These are phyloP conservation scores for Chaetodon trifasciatus DNA, from an alignment of 2,797 vertebrate species.

Conservation along the genomic window DNA sequence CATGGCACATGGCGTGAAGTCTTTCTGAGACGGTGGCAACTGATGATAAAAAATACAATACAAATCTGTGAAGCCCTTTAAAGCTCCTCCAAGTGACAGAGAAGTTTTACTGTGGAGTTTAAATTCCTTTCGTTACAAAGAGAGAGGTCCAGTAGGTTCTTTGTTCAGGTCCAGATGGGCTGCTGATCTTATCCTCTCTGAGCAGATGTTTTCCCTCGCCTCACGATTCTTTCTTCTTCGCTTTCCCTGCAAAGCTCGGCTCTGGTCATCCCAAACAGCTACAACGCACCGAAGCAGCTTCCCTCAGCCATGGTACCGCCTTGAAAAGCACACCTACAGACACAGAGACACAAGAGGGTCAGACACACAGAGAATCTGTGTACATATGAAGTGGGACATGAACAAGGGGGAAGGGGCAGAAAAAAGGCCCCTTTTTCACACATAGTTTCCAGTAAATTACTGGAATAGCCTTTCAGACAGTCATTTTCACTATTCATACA, in stretches of 20 bases:
- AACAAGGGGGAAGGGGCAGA: background rate
- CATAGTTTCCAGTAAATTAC: too few species aligned
- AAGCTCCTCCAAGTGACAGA: constrained; percentile 15
- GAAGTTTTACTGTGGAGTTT: constrained; percentile 19
- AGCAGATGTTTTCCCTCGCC: constrained; percentile 59
- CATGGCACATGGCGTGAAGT: constrained; percentile 93
- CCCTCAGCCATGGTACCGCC: constrained; percentile 66
- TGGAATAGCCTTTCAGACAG: too few species aligned
- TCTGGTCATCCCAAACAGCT: constrained; percentile 47
- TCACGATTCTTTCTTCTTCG: constrained; percentile 35
- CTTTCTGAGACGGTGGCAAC: constrained; percentile 10
- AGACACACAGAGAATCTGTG: constrained; percentile 11
- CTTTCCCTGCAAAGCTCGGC: constrained; percentile 11
- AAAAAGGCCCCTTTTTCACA: background rate
- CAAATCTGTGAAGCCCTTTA: constrained; percentile 13
- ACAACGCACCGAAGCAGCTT: constrained; percentile 73
- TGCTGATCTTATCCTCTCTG: constrained; percentile 64
- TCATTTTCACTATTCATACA: too few species aligned
- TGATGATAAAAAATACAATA: background rate
- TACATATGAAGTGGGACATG: constrained; percentile 14
- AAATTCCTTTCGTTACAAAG: constrained; percentile 59
- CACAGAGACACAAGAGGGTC: constrained; percentile 50
- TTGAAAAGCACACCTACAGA: constrained; percentile 43
- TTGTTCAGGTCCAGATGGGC: constrained; percentile 61
- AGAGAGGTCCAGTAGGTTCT: constrained; percentile 40